Conservation (phyloP, 2,113 vertebrate species). For the Heterotilapia buettikoferi region DNA sequence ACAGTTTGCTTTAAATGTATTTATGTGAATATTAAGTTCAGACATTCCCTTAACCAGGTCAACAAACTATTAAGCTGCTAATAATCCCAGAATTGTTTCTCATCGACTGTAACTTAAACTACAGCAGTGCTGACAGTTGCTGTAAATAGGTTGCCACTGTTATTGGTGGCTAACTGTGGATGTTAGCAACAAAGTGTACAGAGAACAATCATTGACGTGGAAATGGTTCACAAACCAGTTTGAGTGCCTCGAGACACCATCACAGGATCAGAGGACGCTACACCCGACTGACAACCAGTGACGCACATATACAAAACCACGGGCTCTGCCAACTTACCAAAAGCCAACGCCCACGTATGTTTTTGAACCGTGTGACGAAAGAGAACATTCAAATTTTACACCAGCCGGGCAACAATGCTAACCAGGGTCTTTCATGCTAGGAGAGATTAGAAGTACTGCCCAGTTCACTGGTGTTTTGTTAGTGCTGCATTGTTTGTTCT, state of each 20-base stretch:
- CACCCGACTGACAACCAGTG: background rate
- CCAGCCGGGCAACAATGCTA: background rate
- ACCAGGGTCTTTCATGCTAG: background rate
- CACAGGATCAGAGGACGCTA: background rate
- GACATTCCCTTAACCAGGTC: background rate
- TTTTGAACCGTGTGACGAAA: background rate
- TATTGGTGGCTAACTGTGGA: background rate
- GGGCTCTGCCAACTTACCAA: fast-evolving
- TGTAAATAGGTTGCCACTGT: background rate
- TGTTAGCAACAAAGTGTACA: background rate
- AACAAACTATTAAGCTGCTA: background rate
- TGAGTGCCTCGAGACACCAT: background rate
- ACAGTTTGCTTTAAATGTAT: background rate
- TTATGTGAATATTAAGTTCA: background rate
- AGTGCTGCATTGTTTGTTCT: background rate
- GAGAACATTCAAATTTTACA: background rate
- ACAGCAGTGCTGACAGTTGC: background rate
- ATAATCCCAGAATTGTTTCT: background rate
- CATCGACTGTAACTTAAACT: no score
- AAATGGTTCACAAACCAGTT: background rate
- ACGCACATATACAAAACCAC: fast-evolving
- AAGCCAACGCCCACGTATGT: background rate
- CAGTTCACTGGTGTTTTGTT: background rate
- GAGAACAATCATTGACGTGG: background rate
- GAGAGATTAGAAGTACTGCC: background rate